phyloP scores from a whole-genome alignment of 1,140 invertebrate species.

The Anoplophora glabripennis region DNA sequence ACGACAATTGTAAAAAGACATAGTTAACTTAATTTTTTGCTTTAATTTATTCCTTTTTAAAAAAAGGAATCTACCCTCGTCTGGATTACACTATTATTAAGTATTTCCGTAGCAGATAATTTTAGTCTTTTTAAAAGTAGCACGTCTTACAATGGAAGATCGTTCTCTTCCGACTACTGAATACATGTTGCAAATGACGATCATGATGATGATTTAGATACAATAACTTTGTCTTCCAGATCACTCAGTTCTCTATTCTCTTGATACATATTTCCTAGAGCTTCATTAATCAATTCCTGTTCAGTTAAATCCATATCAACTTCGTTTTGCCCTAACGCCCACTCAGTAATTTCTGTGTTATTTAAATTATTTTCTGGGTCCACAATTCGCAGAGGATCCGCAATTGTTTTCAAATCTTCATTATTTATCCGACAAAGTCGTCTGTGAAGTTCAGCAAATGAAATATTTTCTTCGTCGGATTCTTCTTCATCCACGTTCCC shows the following conservation, averaged over 20 bases:
- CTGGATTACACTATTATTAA: too few relatives aligned
- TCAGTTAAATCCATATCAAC: conserved; percentile 1
- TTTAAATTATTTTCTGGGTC: conserved; percentile 8
- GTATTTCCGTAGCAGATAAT: too few relatives aligned
- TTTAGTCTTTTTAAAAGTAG: not conserved
- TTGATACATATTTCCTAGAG: conserved; percentile 8
- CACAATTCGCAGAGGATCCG: not conserved
- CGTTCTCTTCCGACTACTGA: conserved; percentile 10
- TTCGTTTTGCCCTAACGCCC: conserved; percentile 11
- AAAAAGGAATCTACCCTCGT: too few relatives aligned
- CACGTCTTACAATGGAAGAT: not conserved
- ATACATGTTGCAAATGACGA: not conserved
- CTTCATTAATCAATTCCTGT: too few relatives aligned
- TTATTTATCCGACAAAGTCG: conserved; percentile 7
- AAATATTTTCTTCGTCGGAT: conserved; percentile 9
- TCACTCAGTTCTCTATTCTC: not conserved
- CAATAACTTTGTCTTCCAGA: not conserved
- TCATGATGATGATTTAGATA: not conserved
- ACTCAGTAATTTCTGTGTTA: conserved; percentile 8
- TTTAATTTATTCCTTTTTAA: too few relatives aligned
- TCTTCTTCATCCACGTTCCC: not conserved
- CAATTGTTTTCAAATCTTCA: conserved; percentile 3
- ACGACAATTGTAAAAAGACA: too few relatives aligned
- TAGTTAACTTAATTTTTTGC: too few relatives aligned
- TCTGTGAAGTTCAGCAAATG: conserved; percentile 7